phyloP scores from a whole-genome alignment of 2,113 vertebrate species.

The Bothrops jararaca region DNA sequence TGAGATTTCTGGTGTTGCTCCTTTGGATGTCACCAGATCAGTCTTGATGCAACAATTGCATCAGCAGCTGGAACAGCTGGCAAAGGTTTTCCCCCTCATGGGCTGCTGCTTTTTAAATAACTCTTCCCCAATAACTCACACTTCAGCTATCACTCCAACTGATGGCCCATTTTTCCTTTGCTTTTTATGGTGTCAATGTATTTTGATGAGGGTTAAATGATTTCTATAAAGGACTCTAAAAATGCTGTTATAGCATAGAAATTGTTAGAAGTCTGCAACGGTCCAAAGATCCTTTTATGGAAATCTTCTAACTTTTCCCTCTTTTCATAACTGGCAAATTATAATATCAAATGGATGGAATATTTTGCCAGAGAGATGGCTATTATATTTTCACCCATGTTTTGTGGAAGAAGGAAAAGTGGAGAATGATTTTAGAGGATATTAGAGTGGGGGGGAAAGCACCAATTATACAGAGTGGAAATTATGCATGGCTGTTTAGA shows the following conservation, averaged over 20 bases:
- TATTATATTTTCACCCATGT: not conserved
- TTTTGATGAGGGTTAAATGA: not conserved
- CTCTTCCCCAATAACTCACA: not conserved
- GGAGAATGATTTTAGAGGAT: not conserved
- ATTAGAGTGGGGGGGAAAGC: not conserved
- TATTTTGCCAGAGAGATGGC: not conserved
- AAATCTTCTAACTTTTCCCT: not conserved
- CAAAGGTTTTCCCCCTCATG: not conserved
- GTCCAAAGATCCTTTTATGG: not conserved
- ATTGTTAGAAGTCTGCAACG: not conserved
- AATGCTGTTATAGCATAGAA: not conserved
- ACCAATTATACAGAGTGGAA: not conserved
- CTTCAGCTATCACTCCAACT: not conserved
- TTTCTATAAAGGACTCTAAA: not conserved
- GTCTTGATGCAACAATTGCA: constrained; percentile 5
- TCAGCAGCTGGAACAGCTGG: not conserved
- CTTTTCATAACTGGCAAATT: not conserved
- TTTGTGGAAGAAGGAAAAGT: not conserved
- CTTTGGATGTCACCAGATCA: not conserved
- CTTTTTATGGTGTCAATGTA: not conserved
- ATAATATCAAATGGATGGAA: not conserved
- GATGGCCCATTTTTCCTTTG: not conserved
- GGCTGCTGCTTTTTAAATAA: not conserved
- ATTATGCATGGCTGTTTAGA: not conserved
- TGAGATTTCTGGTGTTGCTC: not conserved